phyloP scores from a whole-genome alignment of 2,797 vertebrate genomes.

The Gambelia wislizenii region DNA sequence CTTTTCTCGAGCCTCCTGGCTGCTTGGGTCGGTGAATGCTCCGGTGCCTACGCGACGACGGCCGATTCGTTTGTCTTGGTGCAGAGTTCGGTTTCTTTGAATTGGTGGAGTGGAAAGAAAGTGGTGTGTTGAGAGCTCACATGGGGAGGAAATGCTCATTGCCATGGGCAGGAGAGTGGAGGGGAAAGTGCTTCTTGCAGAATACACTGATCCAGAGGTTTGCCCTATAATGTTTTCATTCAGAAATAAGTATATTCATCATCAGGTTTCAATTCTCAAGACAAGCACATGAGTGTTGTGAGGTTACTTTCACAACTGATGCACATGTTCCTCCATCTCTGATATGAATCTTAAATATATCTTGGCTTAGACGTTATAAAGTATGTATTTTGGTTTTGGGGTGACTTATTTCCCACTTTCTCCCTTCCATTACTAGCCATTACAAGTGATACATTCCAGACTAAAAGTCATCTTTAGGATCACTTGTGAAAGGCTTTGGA shows the following conservation, averaged over 20 bases:
- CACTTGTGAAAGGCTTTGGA: conserved; percentile 8
- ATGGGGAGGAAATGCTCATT: not conserved
- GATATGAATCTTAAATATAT: not conserved
- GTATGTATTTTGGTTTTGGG: not conserved
- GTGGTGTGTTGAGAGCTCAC: not conserved
- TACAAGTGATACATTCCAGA: not conserved
- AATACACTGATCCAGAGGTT: not conserved
- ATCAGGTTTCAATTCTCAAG: not conserved
- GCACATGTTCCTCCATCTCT: not conserved
- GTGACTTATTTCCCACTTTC: not conserved
- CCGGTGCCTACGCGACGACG: not conserved
- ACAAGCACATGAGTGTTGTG: not conserved
- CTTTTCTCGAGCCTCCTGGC: too few relatives aligned
- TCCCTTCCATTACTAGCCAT: not conserved
- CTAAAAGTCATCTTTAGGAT: not conserved
- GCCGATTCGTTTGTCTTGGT: too few relatives aligned
- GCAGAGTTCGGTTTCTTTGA: too few relatives aligned
- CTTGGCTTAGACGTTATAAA: not conserved
- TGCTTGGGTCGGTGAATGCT: not conserved
- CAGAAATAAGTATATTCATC: not conserved
- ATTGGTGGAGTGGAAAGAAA: not conserved
- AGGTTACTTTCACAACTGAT: not conserved
- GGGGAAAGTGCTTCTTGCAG: not conserved
- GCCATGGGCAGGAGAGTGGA: not conserved
- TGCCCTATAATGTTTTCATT: not conserved